phyloP scores from a whole-genome alignment of 1,140 invertebrate species.

The Drosophila pallidifrons region DNA sequence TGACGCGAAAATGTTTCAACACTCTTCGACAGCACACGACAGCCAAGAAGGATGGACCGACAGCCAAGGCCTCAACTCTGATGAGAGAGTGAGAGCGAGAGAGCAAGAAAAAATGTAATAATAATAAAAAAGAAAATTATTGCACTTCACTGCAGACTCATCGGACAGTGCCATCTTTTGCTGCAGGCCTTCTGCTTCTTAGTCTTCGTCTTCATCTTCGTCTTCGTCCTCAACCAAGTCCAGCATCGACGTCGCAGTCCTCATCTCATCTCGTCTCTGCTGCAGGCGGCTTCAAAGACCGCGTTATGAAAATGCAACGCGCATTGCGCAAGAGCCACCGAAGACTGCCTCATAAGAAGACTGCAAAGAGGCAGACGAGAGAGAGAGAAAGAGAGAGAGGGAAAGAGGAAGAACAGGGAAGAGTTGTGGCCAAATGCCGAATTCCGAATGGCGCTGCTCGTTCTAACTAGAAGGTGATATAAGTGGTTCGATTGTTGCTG shows the following conservation, averaged over 20 bases:
- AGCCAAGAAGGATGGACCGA: background rate
- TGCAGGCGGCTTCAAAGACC: constrained; percentile 41
- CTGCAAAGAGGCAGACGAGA: background rate
- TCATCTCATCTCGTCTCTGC: constrained; percentile 19
- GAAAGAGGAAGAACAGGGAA: background rate
- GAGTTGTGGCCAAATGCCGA: constrained; percentile 40
- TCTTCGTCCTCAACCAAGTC: background rate
- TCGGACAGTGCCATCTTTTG: constrained; percentile 82
- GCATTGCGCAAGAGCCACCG: constrained; percentile 57
- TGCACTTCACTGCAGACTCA: constrained; percentile 77
- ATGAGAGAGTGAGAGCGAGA: background rate
- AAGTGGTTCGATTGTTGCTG: constrained; percentile 81
- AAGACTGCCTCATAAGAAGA: constrained; percentile 31
- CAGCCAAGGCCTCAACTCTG: constrained; percentile 14
- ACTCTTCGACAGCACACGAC: constrained; percentile 53
- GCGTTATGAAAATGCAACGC: constrained; percentile 68
- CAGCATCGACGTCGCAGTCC: constrained; percentile 5
- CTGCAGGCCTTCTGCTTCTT: constrained; percentile 50
- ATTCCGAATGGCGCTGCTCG: constrained; percentile 52
- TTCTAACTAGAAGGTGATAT: constrained; percentile 84
- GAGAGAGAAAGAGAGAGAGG: background rate
- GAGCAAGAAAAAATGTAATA: constrained; percentile 66
- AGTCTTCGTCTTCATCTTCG: constrained; percentile 18
- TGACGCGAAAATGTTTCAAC: constrained; percentile 82
- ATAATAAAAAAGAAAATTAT: constrained; percentile 83